Evolutionary conservation across 2,113 vertebrate genomes (phyloP).

Genomic region (Alethe diademata): DNA sequence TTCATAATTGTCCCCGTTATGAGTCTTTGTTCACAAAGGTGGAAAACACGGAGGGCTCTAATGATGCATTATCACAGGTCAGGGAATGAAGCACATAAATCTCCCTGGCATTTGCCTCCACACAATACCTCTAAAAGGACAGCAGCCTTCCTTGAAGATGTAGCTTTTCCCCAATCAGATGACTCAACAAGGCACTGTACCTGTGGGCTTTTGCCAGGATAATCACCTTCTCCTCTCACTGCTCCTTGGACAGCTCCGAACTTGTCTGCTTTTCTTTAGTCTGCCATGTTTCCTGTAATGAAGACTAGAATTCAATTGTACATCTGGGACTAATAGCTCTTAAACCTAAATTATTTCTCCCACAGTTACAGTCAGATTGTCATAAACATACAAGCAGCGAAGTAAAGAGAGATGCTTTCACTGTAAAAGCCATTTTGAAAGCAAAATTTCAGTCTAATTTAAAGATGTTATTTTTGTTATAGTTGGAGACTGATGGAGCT

Average conservation of each 20-base stretch:
- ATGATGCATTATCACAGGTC: constrained; percentile 61
- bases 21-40: constrained; percentile 49
- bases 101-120: constrained; percentile 18
- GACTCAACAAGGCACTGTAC: background rate
- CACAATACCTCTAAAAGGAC: background rate
- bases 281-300: background rate
- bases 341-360: constrained; percentile 45
- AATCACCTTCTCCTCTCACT: constrained; percentile 41
- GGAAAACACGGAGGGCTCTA: constrained; percentile 39
- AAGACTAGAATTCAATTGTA: constrained; percentile 48
- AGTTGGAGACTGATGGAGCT: background rate
- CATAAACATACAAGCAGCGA: constrained; percentile 13
- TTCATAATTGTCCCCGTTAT: background rate
- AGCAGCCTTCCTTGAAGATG: constrained; percentile 14
- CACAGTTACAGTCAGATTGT: constrained; percentile 14
- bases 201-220: constrained; percentile 30
- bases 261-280: background rate
- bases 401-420: background rate
- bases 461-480: background rate
- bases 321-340: constrained; percentile 43
- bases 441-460: constrained; percentile 21
- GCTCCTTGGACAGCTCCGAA: background rate
- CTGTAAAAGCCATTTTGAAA: constrained; percentile 27
- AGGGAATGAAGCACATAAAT: constrained; percentile 31
- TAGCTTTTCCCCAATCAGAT: background rate